phyloP scores from a whole-genome alignment of 1,140 invertebrate genomes.

The Thaumetopoea pityocampa region DNA sequence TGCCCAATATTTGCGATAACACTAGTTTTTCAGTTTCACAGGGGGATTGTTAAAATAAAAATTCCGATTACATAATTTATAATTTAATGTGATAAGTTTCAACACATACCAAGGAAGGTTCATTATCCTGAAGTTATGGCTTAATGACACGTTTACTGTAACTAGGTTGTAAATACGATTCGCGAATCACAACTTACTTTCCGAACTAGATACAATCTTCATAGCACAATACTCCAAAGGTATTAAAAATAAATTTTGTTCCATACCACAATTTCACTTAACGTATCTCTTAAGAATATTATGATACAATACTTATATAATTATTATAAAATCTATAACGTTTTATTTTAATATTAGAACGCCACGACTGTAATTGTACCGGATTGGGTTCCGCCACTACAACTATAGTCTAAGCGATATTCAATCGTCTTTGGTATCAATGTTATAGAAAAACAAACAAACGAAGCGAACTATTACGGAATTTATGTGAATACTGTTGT shows the following conservation, averaged over 20 bases:
- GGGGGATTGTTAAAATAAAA: conserved; percentile 36
- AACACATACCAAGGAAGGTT: conserved; percentile 55
- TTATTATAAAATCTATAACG: conserved; percentile 64
- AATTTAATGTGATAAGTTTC: conserved; percentile 71
- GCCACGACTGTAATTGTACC: conserved; percentile 42
- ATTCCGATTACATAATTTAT: conserved; percentile 47
- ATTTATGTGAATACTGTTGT: conserved; percentile 57
- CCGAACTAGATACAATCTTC: conserved; percentile 6
- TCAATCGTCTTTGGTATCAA: conserved; percentile 74
- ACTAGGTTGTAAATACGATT: conserved; percentile 49
- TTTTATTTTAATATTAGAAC: conserved; percentile 60
- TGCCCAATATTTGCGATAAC: no score
- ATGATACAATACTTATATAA: conserved; percentile 69
- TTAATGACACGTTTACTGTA: conserved; percentile 55
- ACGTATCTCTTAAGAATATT: conserved; percentile 46
- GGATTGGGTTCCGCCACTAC: conserved; percentile 27
- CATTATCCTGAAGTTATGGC: conserved; percentile 53
- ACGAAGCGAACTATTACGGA: conserved; percentile 29
- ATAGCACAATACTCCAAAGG: conserved; percentile 60
- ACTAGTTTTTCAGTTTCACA: no score
- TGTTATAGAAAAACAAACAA: conserved; percentile 61
- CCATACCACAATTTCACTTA: conserved; percentile 46
- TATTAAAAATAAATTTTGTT: conserved; percentile 68
- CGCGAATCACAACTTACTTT: conserved; percentile 11
- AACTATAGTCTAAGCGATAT: conserved; percentile 60